Evolutionary conservation across 2,888 invertebrate species (phyloP), one percentile per base, ranked within the genome.

Genomic region (Ganaspis brasiliensis): DNA sequence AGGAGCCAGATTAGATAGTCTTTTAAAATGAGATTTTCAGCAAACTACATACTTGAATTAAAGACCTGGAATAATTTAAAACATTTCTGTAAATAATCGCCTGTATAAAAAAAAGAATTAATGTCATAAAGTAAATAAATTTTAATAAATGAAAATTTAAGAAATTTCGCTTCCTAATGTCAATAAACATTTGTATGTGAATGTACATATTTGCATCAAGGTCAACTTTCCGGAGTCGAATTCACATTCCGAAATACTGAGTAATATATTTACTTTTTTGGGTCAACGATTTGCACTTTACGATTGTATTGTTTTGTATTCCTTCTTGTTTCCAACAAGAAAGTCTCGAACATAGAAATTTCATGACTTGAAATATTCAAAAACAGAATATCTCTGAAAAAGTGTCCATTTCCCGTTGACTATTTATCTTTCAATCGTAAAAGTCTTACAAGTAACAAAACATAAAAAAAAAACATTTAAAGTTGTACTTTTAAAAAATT

Each of bases 261-360:
- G 21, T 40, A 63, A 67, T 45, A 45, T 67, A 37, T 67, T 40
- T n/a, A 1, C 31, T 26, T 63, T 37, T 67, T 67, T n/a, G 67
- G 67, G 45, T 45, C 45, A 63, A 63, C 63, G 63, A 21, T 63
- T 40, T 19, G 19, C 35, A 16, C 37, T 37, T 37, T 63, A 16
- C 61, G 61, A 61, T 35, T 61, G 63, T 21, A 45, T 40, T n/a
- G 19, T 63, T 40, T n/a, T 67, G n/a, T 67, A 67, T 67, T 45
- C 21, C 12, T 24, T n/a, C 40, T 12, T 8, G 37, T 40, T 19
- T 19, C 14, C n/a, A 16, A 19, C 63, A 67, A 40, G 37, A 24
- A 67, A 67, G 24, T 45, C 14, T 40, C 2, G 40, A 12, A 40
- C n/a, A 40, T 67, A 24, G 14, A 67, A 63, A 63, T 40, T 45